A percentile compares a stretch with the other conserved stretches of the same genome.
Conservation (phyloP, 2,113 vertebrate genomes). For the Opisthocomus hoazin region DNA sequence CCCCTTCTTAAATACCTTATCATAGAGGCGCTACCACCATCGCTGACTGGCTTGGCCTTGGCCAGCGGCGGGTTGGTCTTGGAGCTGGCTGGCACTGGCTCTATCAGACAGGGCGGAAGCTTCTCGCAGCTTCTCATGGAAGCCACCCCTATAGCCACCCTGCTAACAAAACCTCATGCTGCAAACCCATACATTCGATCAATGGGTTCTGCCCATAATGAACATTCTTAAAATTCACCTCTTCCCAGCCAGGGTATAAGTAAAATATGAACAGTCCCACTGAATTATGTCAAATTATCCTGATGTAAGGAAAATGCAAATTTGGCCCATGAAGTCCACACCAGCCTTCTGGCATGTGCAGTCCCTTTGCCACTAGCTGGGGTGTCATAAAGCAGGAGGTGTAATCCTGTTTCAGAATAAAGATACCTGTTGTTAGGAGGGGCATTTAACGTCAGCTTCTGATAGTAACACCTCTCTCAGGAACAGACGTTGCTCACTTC, state of each 20-base stretch:
- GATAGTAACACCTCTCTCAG: slow-evolving; percentile 34
- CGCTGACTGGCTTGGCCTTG: no score
- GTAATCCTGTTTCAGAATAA: not conserved
- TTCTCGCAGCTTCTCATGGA: no score
- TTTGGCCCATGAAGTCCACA: not conserved
- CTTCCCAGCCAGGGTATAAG: not conserved
- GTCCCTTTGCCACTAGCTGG: not conserved
- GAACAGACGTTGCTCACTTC: slow-evolving; percentile 6
- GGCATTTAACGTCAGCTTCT: not conserved
- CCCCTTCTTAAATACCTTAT: no score
- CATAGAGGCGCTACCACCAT: no score
- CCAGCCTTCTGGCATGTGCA: not conserved
- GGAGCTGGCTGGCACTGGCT: no score
- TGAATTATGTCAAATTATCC: not conserved
- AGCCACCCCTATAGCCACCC: no score
- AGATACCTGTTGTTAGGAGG: not conserved
- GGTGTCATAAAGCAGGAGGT: not conserved
- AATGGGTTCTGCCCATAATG: not conserved
- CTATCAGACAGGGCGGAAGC: no score
- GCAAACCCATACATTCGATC: no score
- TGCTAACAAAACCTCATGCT: no score
- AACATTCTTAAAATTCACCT: not conserved
- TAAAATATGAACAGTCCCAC: not conserved
- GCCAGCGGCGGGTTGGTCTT: no score
- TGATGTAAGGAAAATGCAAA: not conserved